Base-by-base conservation (phyloP, 2,797 vertebrate genomes). In the Distichodus sexfasciatus region DNA sequence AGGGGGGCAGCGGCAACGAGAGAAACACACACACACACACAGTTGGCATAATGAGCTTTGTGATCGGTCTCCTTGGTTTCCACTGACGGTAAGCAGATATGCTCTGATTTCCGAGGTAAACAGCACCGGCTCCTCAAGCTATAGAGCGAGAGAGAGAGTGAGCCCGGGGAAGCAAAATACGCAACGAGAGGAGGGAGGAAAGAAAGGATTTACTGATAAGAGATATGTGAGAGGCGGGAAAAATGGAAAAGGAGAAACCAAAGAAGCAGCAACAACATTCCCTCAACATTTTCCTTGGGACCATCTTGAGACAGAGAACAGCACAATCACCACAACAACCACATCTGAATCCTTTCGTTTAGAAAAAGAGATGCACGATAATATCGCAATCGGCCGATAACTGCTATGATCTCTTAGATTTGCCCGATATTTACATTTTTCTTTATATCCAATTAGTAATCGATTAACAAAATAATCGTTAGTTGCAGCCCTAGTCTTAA, bases 11-110 rank as follows among this genome's bases (percentile, higher is more conserved):
- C n/a, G 53, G 40, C 71, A 76, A 48, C 11, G 19, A 48, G 57
- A 61, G n/a, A 46, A 48, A 68, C 62, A 72, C 67, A 79, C 53
- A 7, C 31, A 4, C 61, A 79, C 60, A 48, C 66, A 64, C 66
- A 59, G 66, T 71, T 82, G 76, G 77, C 77, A 81, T 84, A 88
- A 87, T 83, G 84, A 86, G 86, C 88, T 88, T 86, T 88, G 85
- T 87, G 86, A 86, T 86, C 83, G 79, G 84, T 86, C 88, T 87
- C 82, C 85, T 82, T 84, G 84, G 82, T 89, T 87, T 87, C 82
- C 82, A 89, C 79, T 83, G 87, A 90, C 80, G 81, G 84, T 86
- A 87, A 89, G 85, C 82, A 90, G 86, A 89, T 86, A 84, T 76
- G 79, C 76, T 71, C 71, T 67, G 77, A 81, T 82, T 60, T 15